Base-by-base conservation (phyloP, 2,113 vertebrate species). In the Ciconia stormi region DNA sequence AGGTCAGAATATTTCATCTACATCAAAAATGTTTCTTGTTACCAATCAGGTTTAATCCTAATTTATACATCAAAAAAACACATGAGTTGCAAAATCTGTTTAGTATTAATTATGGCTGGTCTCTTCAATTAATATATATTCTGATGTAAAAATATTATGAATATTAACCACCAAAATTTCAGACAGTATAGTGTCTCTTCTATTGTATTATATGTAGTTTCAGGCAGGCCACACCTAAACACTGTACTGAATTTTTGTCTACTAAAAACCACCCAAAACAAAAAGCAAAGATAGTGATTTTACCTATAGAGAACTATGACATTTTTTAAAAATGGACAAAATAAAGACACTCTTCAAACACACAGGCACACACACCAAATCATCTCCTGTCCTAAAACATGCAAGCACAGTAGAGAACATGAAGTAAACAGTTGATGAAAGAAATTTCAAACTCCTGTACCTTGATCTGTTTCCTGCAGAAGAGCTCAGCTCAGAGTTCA, bases 401-500 rank as follows among this genome's bases (percentile, higher is more conserved):
- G 44, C 29, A 47, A 77, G 16, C 20, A 52, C 26, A 52, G n/a
- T 46, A 21, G 17, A 78, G 32, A 74, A 82, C 3, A 30, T 17
- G 11, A 74, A 79, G 21, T 52, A 85, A 62, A 85, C 18, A 69
- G 53, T 2, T 66, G 22, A 47, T 38, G 26, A n/a, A 84, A 87
- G 29, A 19, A 34, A 74, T 50, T 27, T 42, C 72, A 27, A 15
- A 67, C 25, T 79, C n/a, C 19, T 6, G 2, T 98, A 99, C 99
- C 99, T 99, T 98, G 98, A 99, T 95, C 98, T 99, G 93, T 98
- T 99, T 96, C 98, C 98, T 13, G 98, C 93, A 70, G 99, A 97
- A 55, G 99, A 98, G 96, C 98, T 99, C 76, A 99, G 97, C 19
- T 99, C 99, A 55, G 99, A 99, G 98, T 99, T 99, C 82, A 98